A percentile compares a stretch with the other conserved stretches of the same genome.
phyloP scores from a whole-genome alignment of 2,113 vertebrate genomes.

The Cephalopterus ornatus region DNA sequence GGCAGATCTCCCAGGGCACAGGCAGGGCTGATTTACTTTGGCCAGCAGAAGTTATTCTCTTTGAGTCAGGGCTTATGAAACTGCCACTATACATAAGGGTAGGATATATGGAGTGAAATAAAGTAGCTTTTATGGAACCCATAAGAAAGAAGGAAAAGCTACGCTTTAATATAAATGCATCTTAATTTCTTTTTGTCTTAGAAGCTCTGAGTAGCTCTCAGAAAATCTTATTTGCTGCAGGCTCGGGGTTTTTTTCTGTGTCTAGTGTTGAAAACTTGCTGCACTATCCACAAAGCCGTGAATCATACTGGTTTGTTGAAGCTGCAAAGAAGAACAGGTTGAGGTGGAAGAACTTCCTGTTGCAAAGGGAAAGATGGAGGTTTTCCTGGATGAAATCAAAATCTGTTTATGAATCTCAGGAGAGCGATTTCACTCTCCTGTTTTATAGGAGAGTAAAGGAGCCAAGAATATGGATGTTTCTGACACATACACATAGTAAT shows the following conservation, averaged over 20 bases:
- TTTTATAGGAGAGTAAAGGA: not conserved
- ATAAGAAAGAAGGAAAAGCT: not conserved
- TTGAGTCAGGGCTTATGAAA: not conserved
- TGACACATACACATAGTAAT: not conserved
- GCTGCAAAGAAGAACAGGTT: not conserved
- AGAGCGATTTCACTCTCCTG: not conserved
- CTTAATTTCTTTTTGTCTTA: not conserved
- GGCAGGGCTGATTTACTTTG: conserved; percentile 3
- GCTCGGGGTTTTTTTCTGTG: not conserved
- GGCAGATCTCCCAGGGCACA: not conserved
- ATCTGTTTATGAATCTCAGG: conserved; percentile 17
- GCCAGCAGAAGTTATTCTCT: not conserved
- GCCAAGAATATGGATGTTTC: conserved; percentile 27
- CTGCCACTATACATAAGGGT: not conserved
- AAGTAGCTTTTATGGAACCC: not conserved
- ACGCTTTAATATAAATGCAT: not conserved
- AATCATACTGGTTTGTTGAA: not conserved
- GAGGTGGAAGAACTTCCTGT: not conserved
- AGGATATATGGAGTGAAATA: not conserved
- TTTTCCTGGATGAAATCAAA: conserved; percentile 22
- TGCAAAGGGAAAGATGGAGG: not conserved
- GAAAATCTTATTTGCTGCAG: not conserved
- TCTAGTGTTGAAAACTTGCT: not conserved
- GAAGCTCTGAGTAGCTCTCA: not conserved
- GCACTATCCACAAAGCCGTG: not conserved